Evolutionary conservation across 1,140 invertebrate species (phyloP), one percentile per base, ranked within the genome.

Genomic region (Brachionus asplanchnoidis): DNA sequence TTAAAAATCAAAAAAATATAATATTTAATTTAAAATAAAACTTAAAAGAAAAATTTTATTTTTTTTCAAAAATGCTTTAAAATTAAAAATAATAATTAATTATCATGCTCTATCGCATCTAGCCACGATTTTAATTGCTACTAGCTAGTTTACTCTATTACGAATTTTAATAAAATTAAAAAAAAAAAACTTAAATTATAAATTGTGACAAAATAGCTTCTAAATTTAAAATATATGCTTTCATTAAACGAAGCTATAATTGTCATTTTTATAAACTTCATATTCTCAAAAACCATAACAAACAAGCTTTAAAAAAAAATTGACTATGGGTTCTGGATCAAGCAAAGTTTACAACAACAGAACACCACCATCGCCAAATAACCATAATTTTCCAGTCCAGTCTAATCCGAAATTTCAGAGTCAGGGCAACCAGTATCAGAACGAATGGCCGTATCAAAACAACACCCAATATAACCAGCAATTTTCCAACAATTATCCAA

Each of bases 401-500:
- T 77, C 73, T 7, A 77, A 77, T 50, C 73, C 73, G 6, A 77
- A 77, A 28, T 77, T 77, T 50, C 73, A 77, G 26, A 77, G 42
- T 9, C 46, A 44, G 14, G 44, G 44, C 14, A 77, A 77, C 28
- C 40, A 77, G 23, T 28, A 26, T 11, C 42, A n/a, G 23, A 73
- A 73, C 17, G 20, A 77, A 77, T 77, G 44, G 73, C 20, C 17
- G 26, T 7, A 50, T 42, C 68, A 73, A 73, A 73, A 73, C 20
- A 3, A 36, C 1, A 73, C 3, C 5, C 32, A 14, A 68, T 17
- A 17, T 42, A 20, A 14, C 11, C 17, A 42, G n/a, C 32, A 73
- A 32, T 68, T n/a, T 68, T 9, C 5, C 11, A 36, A 26, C 14
- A 68, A 68, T 28, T 32, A 68, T 68, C 12, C 26, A 32, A 14